Evolutionary conservation across 2,888 invertebrate species (phyloP).

Genomic region (Didymodactylos carnosus): DNA sequence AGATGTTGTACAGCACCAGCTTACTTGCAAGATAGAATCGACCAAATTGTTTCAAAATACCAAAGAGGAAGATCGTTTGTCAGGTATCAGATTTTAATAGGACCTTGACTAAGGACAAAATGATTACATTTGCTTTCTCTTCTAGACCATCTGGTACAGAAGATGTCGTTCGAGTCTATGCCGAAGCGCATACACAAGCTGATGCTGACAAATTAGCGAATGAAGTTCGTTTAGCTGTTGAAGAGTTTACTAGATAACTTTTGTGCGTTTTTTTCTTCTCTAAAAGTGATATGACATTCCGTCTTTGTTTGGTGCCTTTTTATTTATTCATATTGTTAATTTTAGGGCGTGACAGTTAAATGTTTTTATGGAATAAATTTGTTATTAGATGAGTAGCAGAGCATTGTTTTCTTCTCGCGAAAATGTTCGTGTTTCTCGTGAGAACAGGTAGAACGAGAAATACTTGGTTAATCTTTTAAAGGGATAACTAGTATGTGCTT

Average conservation of each 20-base stretch:
- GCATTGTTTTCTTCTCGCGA: no score
- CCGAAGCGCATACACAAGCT: conserved; percentile 48
- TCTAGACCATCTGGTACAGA: conserved; percentile 72
- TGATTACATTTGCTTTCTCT: not conserved
- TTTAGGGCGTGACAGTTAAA: no score
- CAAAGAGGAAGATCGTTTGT: not conserved
- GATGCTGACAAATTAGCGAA: conserved; percentile 5
- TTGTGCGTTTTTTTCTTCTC: conserved; percentile 2
- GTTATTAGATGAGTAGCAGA: no score
- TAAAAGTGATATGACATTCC: not conserved
- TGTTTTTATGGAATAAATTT: no score
- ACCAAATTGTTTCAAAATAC: conserved; percentile 7
- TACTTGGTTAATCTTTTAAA: no score
- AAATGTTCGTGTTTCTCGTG: no score
- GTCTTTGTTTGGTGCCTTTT: no score
- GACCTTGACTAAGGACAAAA: no score
- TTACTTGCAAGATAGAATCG: conserved; percentile 10
- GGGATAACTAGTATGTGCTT: no score
- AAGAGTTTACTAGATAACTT: conserved; percentile 5
- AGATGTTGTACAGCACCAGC: conserved; percentile 56
- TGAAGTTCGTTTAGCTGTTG: conserved; percentile 2
- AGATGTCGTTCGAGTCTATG: conserved; percentile 81
- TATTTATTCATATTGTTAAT: no score
- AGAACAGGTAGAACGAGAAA: no score
- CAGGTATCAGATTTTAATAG: not conserved